Conservation (phyloP, 2,888 invertebrate species). For the Netelia inedita region DNA sequence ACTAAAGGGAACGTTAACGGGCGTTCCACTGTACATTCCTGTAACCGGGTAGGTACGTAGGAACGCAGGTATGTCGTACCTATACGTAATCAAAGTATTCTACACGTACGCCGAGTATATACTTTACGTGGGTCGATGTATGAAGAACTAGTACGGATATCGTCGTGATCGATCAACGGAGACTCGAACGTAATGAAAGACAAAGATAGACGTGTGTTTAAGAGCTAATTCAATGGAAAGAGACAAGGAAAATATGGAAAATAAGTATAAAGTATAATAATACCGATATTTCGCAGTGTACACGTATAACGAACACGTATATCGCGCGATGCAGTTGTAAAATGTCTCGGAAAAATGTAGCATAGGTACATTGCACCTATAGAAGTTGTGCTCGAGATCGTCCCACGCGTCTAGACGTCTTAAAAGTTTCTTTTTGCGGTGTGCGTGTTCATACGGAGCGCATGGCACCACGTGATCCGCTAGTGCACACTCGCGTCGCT, state of each 20-base stretch:
- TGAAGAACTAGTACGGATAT: conserved; percentile 19
- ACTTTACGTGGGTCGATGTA: conserved; percentile 8
- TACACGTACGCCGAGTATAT: conserved; percentile 1
- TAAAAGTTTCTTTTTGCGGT: conserved; percentile 71
- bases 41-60: background rate
- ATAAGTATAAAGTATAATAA: no score
- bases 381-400: conserved; percentile 33
- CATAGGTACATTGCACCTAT: background rate
- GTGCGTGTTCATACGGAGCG: conserved; percentile 54
- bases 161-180: conserved; percentile 12
- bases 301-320: conserved; percentile 8
- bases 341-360: background rate
- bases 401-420: conserved; percentile 80
- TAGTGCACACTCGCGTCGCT: background rate
- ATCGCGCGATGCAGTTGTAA: background rate
- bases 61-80: background rate
- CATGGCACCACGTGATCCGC: background rate
- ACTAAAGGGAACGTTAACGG: background rate
- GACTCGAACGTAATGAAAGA: background rate
- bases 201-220: background rate
- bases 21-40: background rate
- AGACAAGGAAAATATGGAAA: background rate
- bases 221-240: background rate
- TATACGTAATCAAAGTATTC: background rate
- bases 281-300: background rate